phyloP scores from a whole-genome alignment of 2,113 vertebrate genomes.

The Polyodon spathula region DNA sequence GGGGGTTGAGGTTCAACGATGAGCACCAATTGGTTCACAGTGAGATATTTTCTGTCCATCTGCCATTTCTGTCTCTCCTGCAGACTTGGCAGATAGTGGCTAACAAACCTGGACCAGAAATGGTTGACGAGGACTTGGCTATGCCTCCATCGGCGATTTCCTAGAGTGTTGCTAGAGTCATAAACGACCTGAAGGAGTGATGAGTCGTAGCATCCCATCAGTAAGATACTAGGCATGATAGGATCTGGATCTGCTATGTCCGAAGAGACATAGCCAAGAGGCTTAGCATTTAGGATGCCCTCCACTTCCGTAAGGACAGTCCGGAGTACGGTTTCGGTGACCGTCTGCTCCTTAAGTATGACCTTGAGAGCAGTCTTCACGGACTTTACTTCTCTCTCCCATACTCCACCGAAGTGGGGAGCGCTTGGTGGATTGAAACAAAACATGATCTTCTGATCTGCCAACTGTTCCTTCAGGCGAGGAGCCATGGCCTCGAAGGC shows the following conservation, averaged over 20 bases:
- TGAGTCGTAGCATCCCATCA: neutral
- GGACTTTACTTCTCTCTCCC: neutral
- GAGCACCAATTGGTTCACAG: neutral
- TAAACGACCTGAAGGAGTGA: neutral
- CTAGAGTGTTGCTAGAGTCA: neutral
- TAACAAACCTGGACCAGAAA: slow-evolving; percentile 10
- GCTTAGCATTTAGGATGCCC: slow-evolving; percentile 5
- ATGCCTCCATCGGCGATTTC: neutral
- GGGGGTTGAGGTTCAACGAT: slow-evolving; percentile 10
- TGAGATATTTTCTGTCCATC: neutral
- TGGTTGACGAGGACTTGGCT: slow-evolving; percentile 9
- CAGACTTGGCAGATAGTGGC: neutral
- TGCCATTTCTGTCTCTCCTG: slow-evolving; percentile 9
- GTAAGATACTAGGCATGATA: neutral
- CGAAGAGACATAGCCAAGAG: neutral
- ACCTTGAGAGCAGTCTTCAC: neutral
- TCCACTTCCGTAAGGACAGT: neutral
- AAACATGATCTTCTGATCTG: slow-evolving; percentile 1
- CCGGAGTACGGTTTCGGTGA: neutral
- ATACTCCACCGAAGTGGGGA: neutral
- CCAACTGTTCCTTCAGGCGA: neutral
- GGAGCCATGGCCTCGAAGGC: neutral
- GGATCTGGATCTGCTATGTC: neutral
- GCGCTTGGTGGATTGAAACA: slow-evolving; percentile 5
- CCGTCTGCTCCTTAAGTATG: neutral